These are phyloP conservation scores for Helleia helle DNA, from an alignment of 2,888 invertebrate species.

Conservation along the genomic window DNA sequence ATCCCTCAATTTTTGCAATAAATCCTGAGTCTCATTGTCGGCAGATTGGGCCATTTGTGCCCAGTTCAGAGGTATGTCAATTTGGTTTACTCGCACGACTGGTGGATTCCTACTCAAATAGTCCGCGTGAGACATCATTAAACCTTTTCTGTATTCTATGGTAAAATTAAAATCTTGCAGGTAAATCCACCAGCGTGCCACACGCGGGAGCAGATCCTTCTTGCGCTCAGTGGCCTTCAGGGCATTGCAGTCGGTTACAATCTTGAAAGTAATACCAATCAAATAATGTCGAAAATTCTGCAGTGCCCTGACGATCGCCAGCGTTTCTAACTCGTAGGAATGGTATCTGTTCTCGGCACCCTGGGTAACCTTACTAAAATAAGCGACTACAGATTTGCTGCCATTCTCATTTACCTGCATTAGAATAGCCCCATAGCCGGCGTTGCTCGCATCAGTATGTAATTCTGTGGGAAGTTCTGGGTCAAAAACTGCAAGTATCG, in stretches of 20 bases:
- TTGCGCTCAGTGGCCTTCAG: conserved; percentile 18
- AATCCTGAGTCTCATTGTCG: conserved; percentile 11
- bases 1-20: conserved; percentile 5
- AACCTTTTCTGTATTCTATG: conserved; percentile 17
- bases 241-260: conserved; percentile 19
- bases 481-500: conserved; percentile 14
- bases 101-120: conserved; percentile 19
- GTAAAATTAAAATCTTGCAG: conserved; percentile 19
- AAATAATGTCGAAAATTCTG: conserved; percentile 19
- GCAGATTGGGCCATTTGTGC: conserved; percentile 16
- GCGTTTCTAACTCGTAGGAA: conserved; percentile 11
- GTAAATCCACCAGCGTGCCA: conserved; percentile 21
- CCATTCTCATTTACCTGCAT: background rate
- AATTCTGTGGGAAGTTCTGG: conserved; percentile 10
- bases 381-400: background rate
- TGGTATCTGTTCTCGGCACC: background rate
- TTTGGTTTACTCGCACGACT: background rate
- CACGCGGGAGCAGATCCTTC: conserved; percentile 19
- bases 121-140: conserved; percentile 13
- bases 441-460: conserved; percentile 11
- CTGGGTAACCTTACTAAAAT: background rate
- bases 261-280: conserved; percentile 13
- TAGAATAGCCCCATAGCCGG: conserved; percentile 11
- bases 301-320: conserved; percentile 20
- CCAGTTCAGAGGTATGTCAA: conserved; percentile 15